Evolutionary conservation across 2,113 vertebrate genomes (phyloP).

Genomic region (Vanacampus margaritifer): DNA sequence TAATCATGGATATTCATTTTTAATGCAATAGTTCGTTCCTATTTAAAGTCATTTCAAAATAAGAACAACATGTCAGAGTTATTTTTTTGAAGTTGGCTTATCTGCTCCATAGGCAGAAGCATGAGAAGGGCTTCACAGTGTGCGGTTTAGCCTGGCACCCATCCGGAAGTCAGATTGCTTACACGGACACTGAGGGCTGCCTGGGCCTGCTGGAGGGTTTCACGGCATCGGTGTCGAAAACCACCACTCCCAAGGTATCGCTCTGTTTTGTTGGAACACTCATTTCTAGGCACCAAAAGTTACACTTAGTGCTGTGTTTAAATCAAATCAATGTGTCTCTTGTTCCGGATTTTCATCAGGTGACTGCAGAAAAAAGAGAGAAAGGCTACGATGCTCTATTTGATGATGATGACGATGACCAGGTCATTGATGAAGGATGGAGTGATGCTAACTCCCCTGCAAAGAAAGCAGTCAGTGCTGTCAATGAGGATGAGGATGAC

Average conservation of each 20-base stretch:
- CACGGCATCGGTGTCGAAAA: slow-evolving; percentile 23
- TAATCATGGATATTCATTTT: not conserved
- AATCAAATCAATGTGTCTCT: not conserved
- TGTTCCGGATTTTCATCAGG: slow-evolving; percentile 22
- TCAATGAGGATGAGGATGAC: slow-evolving; percentile 57
- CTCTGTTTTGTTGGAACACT: not conserved
- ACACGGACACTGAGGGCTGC: slow-evolving; percentile 90
- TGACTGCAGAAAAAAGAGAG: slow-evolving; percentile 4
- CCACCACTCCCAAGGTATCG: slow-evolving; percentile 29
- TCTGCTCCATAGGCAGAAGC: slow-evolving; percentile 80
- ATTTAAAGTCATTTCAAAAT: not conserved
- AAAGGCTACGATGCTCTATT: slow-evolving; percentile 84
- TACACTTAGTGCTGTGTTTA: not conserved
- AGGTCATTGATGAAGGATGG: slow-evolving; percentile 75
- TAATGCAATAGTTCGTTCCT: not conserved
- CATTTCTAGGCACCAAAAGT: not conserved
- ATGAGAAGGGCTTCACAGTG: slow-evolving; percentile 87
- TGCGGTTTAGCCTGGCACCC: slow-evolving; percentile 91
- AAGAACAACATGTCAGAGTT: not conserved
- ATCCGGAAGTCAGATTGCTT: slow-evolving; percentile 76
- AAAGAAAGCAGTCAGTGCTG: slow-evolving; percentile 52
- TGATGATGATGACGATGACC: slow-evolving; percentile 81
- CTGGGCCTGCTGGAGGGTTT: slow-evolving; percentile 85
- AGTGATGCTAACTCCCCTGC: slow-evolving; percentile 70
- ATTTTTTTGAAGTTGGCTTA: not conserved